phyloP scores from a whole-genome alignment of 2,113 vertebrate species.

The Boleophthalmus pectinirostris region DNA sequence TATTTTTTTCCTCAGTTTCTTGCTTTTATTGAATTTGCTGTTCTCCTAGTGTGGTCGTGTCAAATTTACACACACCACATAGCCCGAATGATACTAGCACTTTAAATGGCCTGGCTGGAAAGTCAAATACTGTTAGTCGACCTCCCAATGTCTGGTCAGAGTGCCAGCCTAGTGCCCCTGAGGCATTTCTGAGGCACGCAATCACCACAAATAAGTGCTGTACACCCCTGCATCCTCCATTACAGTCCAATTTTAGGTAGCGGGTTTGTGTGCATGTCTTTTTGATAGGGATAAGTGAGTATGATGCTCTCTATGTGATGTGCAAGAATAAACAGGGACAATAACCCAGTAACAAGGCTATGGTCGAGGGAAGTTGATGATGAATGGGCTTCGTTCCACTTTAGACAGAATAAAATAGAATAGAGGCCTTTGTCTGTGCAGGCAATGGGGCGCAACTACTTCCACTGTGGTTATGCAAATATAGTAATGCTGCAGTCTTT shows the following conservation, averaged over 20 bases:
- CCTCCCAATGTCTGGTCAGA: constrained; percentile 42
- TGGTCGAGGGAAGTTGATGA: constrained; percentile 49
- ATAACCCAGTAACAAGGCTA: constrained; percentile 34
- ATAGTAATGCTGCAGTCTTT: constrained; percentile 15
- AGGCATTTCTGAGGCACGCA: constrained; percentile 24
- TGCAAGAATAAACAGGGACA: constrained; percentile 45
- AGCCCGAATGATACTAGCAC: constrained; percentile 19
- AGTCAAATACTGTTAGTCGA: constrained; percentile 55
- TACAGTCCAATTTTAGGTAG: constrained; percentile 22
- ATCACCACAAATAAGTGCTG: constrained; percentile 44
- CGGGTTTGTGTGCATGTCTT: constrained; percentile 8
- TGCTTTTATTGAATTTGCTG: constrained; percentile 31
- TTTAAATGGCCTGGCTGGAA: constrained; percentile 39
- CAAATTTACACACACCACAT: constrained; percentile 12
- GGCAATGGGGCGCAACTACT: constrained; percentile 28
- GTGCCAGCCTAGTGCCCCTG: constrained; percentile 42
- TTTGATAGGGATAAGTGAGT: constrained; percentile 27
- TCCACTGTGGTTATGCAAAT: constrained; percentile 26
- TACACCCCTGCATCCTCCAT: constrained; percentile 31
- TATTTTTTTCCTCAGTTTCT: constrained; percentile 28
- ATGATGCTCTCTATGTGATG: constrained; percentile 23
- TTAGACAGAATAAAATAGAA: constrained; percentile 20
- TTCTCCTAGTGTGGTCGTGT: constrained; percentile 22
- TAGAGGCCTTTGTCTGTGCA: constrained; percentile 21
- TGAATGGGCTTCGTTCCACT: constrained; percentile 37